phyloP scores from a whole-genome alignment of 2,797 vertebrate genomes.

The Vireo griseus region DNA sequence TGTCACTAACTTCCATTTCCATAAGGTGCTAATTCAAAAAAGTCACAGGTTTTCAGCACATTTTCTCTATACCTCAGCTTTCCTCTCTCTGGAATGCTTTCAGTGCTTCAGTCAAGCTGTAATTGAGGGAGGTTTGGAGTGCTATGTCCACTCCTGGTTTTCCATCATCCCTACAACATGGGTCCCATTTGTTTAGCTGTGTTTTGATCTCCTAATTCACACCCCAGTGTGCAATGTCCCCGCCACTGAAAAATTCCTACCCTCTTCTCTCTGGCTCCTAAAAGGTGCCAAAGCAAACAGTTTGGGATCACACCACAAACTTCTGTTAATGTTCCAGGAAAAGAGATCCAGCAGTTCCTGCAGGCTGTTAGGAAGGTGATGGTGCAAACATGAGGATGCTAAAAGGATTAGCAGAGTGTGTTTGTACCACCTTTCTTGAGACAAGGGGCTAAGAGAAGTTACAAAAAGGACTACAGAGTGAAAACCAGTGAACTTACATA shows the following conservation, averaged over 20 bases:
- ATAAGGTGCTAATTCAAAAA: background rate
- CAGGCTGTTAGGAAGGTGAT: conserved; percentile 15
- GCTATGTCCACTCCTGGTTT: background rate
- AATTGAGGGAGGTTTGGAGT: background rate
- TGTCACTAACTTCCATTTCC: background rate
- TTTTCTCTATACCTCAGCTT: background rate
- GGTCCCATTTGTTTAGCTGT: conserved; percentile 37
- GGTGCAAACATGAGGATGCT: conserved; percentile 57
- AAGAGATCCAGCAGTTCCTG: conserved; percentile 35
- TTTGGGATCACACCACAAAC: conserved; percentile 24
- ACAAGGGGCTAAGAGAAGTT: background rate
- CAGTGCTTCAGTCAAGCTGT: background rate
- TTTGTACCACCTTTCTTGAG: conserved; percentile 12
- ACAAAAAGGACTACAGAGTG: background rate
- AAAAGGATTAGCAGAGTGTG: conserved; percentile 46
- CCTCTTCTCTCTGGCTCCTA: conserved; percentile 38
- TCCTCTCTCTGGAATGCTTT: background rate
- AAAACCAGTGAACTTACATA: background rate
- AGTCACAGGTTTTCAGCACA: background rate
- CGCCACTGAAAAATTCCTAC: conserved; percentile 23
- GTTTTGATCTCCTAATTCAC: conserved; percentile 60
- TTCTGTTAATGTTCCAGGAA: conserved; percentile 56
- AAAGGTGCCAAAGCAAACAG: conserved; percentile 61
- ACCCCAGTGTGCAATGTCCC: conserved; percentile 16
- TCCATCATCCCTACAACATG: background rate